phyloP scores from a whole-genome alignment of 2,797 vertebrate genomes.

The Buceros bicornis region DNA sequence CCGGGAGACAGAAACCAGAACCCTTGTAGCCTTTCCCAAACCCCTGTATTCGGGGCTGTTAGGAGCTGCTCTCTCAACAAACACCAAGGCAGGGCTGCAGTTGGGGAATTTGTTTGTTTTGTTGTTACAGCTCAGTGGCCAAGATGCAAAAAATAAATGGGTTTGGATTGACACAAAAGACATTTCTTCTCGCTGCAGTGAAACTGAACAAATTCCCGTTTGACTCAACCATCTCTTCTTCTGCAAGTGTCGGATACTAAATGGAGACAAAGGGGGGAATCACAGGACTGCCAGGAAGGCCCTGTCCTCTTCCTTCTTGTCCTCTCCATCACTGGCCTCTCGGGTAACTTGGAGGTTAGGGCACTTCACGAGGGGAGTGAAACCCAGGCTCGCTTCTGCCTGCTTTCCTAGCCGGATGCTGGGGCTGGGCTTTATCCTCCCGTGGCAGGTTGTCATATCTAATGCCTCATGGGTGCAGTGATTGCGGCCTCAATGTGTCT shows the following conservation, averaged over 20 bases:
- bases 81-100: not conserved
- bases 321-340: not conserved
- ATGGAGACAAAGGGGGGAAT: not conserved
- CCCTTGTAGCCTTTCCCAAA: not conserved
- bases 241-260: not conserved
- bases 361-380: not conserved
- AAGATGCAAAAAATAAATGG: not conserved
- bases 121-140: not conserved
- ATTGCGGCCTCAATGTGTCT: not conserved
- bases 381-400: not conserved
- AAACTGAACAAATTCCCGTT: not conserved
- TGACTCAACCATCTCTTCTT: not conserved
- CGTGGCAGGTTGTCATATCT: not conserved
- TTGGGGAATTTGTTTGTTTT: not conserved
- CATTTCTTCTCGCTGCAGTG: not conserved
- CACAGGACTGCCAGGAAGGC: not conserved
- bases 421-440: not conserved
- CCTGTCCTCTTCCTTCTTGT: not conserved
- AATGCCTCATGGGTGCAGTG: not conserved
- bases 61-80: not conserved
- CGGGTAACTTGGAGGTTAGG: not conserved
- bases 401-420: not conserved
- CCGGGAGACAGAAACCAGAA: not conserved
- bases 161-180: not conserved
- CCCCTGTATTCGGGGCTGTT: not conserved